These are phyloP conservation scores for Balanococcus diminutus DNA, from an alignment of 2,888 invertebrate genomes.

Conservation along the genomic window DNA sequence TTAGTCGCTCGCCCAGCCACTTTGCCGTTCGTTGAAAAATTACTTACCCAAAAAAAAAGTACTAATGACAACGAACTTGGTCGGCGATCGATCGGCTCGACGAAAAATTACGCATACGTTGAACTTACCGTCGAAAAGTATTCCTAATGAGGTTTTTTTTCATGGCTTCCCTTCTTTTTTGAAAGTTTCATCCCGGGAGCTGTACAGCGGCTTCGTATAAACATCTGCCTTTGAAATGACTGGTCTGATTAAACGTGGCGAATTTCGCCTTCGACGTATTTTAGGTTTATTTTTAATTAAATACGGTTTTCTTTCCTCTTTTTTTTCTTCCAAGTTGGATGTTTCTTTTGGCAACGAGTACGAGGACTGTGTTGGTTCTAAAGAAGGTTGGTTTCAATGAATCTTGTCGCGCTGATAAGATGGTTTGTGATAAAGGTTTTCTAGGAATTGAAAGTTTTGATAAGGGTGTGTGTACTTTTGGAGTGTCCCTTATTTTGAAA, in stretches of 20 bases:
- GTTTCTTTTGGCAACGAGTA: not conserved
- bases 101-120: slow-evolving; percentile 44
- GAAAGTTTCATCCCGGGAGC: slow-evolving; percentile 15
- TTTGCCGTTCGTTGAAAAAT: not conserved
- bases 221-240: slow-evolving; percentile 39
- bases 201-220: slow-evolving; percentile 30
- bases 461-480: no score
- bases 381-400: no score
- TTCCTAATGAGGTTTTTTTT: slow-evolving; percentile 30
- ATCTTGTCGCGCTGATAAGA: no score
- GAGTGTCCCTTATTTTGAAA: no score
- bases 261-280: slow-evolving; percentile 9
- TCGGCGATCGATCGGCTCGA: slow-evolving; percentile 18
- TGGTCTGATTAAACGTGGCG: slow-evolving; percentile 28
- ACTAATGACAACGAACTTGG: slow-evolving; percentile 36
- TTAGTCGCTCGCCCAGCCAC: not conserved
- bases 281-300: slow-evolving; percentile 31
- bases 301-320: not conserved
- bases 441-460: no score
- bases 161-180: slow-evolving; percentile 25
- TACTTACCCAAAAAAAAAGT: not conserved
- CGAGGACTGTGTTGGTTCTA: not conserved
- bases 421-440: no score
- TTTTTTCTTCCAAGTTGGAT: not conserved
- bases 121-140: slow-evolving; percentile 21